Conservation (phyloP, 2,113 vertebrate species). For the Dolichallabes microphthalmus region DNA sequence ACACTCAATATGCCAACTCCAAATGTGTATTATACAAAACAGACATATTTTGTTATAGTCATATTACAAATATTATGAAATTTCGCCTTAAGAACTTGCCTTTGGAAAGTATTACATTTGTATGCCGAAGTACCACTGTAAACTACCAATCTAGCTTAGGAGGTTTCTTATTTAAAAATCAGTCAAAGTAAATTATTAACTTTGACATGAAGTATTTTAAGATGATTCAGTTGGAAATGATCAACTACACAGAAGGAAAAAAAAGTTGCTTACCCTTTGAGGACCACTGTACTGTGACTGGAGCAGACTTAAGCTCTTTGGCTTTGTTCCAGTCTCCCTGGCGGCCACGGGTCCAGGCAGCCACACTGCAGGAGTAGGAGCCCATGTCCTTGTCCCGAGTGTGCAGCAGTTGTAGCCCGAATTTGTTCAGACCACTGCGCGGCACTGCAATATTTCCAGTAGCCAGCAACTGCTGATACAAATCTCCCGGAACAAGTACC, state of each 20-base stretch:
- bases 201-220: background rate
- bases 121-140: no score
- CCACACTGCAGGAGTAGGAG: constrained; percentile 76
- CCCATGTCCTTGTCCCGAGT: constrained; percentile 77
- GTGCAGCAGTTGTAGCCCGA: constrained; percentile 79
- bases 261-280: constrained; percentile 70
- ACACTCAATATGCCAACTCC: no score
- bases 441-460: constrained; percentile 75
- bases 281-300: constrained; percentile 74
- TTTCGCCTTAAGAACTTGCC: no score
- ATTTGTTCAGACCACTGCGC: constrained; percentile 65
- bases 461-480: constrained; percentile 66
- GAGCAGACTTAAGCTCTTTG: constrained; percentile 71
- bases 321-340: constrained; percentile 76
- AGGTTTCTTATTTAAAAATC: background rate
- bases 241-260: background rate
- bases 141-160: background rate
- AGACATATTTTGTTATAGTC: no score
- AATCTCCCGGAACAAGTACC: constrained; percentile 64
- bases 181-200: background rate
- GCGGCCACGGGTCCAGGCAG: constrained; percentile 70
- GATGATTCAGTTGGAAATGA: background rate
- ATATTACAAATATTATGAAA: no score
- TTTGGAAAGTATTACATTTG: no score
- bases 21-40: no score